These are phyloP conservation scores for Brenthis hecate DNA, from an alignment of 2,888 invertebrate genomes.

Conservation along the genomic window DNA sequence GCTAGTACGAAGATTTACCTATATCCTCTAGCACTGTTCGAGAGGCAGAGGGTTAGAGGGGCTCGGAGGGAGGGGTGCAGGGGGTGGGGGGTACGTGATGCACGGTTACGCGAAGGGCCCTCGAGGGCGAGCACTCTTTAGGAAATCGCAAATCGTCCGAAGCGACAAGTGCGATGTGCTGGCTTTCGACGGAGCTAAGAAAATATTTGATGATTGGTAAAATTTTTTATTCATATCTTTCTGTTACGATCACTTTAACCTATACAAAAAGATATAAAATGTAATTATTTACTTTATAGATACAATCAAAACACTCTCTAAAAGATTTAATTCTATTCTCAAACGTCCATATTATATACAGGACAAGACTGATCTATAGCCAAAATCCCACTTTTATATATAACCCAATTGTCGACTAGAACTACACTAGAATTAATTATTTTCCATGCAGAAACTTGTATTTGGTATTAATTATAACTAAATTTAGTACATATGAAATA, in stretches of 20 bases:
- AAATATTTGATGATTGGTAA: slow-evolving; percentile 21
- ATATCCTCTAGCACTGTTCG: slow-evolving; percentile 39
- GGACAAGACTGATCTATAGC: too few species aligned
- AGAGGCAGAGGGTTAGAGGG: slow-evolving; percentile 15
- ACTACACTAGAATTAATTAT: too few species aligned
- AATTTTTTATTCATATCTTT: background rate
- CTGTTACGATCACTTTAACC: background rate
- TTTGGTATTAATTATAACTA: too few species aligned
- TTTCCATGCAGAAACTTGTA: too few species aligned
- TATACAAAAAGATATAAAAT: too few species aligned
- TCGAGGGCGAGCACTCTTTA: slow-evolving; percentile 62
- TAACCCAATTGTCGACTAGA: too few species aligned
- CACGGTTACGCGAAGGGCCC: slow-evolving; percentile 65
- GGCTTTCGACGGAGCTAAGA: slow-evolving; percentile 35
- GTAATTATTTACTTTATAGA: too few species aligned
- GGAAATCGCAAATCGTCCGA: slow-evolving; percentile 50
- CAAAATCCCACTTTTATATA: too few species aligned
- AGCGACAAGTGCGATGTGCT: slow-evolving; percentile 42
- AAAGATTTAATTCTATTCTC: too few species aligned
- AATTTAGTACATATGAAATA: too few species aligned
- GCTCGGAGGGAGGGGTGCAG: slow-evolving; percentile 13
- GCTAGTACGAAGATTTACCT: slow-evolving; percentile 30
- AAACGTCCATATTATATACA: too few species aligned
- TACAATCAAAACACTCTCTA: too few species aligned
- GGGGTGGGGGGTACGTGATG: slow-evolving; percentile 38